These are phyloP conservation scores for Leptopilina syphax DNA, from an alignment of 2,888 invertebrate genomes.

Conservation along the genomic window DNA sequence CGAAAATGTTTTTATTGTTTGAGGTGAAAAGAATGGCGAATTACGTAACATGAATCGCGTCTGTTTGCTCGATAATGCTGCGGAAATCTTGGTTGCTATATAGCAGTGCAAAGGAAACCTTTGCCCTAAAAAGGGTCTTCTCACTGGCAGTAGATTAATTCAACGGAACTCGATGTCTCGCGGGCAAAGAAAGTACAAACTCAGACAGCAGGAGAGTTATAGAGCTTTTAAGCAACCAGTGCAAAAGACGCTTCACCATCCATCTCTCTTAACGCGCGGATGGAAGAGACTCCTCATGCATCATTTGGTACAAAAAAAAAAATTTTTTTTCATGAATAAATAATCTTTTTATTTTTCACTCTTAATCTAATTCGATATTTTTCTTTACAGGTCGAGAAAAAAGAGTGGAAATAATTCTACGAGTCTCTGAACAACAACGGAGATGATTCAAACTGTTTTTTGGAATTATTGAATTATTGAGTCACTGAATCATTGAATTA, in stretches of 20 bases:
- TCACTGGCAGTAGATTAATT: constrained; percentile 30
- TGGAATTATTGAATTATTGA: too few species aligned
- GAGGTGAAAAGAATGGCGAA: not conserved
- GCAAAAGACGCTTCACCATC: constrained; percentile 6
- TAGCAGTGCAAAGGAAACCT: constrained; percentile 6
- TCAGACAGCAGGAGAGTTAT: constrained; percentile 22
- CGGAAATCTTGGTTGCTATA: constrained; percentile 35
- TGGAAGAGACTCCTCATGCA: constrained; percentile 33
- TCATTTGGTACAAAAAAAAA: constrained; percentile 11
- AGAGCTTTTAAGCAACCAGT: constrained; percentile 35
- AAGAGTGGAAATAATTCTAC: not conserved
- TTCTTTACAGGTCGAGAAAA: not conserved
- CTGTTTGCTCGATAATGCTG: constrained; percentile 34
- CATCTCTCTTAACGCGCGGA: constrained; percentile 31
- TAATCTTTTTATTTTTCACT: not conserved
- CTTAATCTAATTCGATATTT: too few species aligned
- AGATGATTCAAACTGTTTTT: too few species aligned
- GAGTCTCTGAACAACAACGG: too few species aligned
- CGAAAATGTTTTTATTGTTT: not conserved
- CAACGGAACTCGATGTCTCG: constrained; percentile 35
- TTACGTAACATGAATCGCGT: not conserved
- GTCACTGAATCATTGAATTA: too few species aligned
- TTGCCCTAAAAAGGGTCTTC: constrained; percentile 9
- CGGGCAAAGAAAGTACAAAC: constrained; percentile 20
- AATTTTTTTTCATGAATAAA: constrained; percentile 22